These are phyloP conservation scores for Sternarchorhynchus goeldii DNA, from an alignment of 2,797 vertebrate species.

Conservation along the genomic window DNA sequence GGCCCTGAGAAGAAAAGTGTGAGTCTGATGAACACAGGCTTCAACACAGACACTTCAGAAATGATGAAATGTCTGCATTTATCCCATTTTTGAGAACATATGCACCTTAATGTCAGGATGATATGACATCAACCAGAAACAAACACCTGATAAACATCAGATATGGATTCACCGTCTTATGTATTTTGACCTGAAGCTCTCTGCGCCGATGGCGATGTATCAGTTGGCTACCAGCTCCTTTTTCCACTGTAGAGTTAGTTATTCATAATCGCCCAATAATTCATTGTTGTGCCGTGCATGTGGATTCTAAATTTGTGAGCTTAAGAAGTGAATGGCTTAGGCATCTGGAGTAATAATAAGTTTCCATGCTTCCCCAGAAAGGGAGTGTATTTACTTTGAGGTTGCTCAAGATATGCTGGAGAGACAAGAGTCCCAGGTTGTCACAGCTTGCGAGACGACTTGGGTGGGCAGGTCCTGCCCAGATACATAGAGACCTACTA, in stretches of 20 bases:
- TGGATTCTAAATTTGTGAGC: slow-evolving; percentile 70
- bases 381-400: slow-evolving; percentile 76
- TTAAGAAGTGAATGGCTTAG: slow-evolving; percentile 68
- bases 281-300: slow-evolving; percentile 65
- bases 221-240: slow-evolving; percentile 71
- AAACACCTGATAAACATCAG: slow-evolving; percentile 32
- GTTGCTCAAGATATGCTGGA: slow-evolving; percentile 68
- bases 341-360: slow-evolving; percentile 62
- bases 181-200: slow-evolving; percentile 68
- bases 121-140: slow-evolving; percentile 33
- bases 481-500: slow-evolving; percentile 60
- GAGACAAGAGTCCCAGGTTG: slow-evolving; percentile 68
- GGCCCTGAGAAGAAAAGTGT: slow-evolving; percentile 9
- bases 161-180: slow-evolving; percentile 65
- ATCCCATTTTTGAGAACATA: slow-evolving; percentile 20
- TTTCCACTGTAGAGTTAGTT: slow-evolving; percentile 73
- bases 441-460: slow-evolving; percentile 60
- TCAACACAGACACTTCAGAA: slow-evolving; percentile 37
- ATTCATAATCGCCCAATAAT: slow-evolving; percentile 76
- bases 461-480: slow-evolving; percentile 75
- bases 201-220: slow-evolving; percentile 70
- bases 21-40: slow-evolving; percentile 46
- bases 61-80: slow-evolving; percentile 29
- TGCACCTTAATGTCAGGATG: slow-evolving; percentile 7
- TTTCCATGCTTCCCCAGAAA: slow-evolving; percentile 60